Percentiles rank a stretch among this genome's conserved stretches.
Evolutionary conservation across 2,888 invertebrate genomes (phyloP).

Genomic region (Myopa tessellatipennis): DNA sequence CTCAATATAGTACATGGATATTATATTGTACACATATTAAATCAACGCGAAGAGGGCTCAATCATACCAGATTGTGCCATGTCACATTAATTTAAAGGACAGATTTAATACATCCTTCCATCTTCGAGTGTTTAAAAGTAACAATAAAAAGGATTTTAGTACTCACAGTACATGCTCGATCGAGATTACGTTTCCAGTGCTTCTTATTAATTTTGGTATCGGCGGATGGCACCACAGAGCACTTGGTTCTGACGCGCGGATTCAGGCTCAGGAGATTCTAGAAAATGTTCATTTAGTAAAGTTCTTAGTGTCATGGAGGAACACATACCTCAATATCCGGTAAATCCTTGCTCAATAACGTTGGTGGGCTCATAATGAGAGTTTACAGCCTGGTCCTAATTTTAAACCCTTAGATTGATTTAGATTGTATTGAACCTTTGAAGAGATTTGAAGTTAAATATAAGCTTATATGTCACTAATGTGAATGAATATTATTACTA

Average conservation of each 20-base stretch:
- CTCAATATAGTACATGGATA: not conserved
- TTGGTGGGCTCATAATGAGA: conserved; percentile 67
- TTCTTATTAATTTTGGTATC: conserved; percentile 88
- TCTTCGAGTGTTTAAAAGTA: too few relatives aligned
- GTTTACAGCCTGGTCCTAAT: not conserved
- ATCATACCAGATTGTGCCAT: too few relatives aligned
- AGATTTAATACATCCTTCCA: too few relatives aligned
- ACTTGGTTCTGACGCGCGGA: conserved; percentile 81
- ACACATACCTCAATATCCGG: conserved; percentile 84
- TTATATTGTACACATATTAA: not conserved
- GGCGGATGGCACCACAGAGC: conserved; percentile 84
- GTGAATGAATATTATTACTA: too few relatives aligned
- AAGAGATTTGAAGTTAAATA: too few relatives aligned
- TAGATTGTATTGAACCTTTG: too few relatives aligned
- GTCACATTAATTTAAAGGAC: too few relatives aligned
- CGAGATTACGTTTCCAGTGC: conserved; percentile 94
- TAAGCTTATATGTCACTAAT: too few relatives aligned
- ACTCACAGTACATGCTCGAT: conserved; percentile 86
- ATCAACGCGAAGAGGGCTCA: too few relatives aligned
- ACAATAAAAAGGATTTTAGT: not conserved
- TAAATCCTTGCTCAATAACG: conserved; percentile 76
- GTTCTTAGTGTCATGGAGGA: not conserved
- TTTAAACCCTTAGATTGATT: too few relatives aligned
- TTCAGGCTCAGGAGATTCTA: conserved; percentile 89
- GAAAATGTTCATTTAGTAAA: not conserved